Conservation (phyloP, 2,888 invertebrate species). For the Ceramica pisi region DNA sequence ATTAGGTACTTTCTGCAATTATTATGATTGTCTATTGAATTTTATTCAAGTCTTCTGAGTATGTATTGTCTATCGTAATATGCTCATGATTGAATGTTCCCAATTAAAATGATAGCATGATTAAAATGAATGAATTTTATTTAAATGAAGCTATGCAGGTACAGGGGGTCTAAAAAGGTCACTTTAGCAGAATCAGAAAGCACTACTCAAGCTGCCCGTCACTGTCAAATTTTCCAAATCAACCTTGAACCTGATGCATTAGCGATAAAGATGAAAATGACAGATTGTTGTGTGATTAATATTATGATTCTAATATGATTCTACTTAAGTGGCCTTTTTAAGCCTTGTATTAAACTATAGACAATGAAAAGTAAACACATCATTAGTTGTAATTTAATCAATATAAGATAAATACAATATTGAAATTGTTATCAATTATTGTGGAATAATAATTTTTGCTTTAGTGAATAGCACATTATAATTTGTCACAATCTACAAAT, state of each 20-base stretch:
- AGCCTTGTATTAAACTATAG: conserved; percentile 3
- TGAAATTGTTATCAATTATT: conserved; percentile 15
- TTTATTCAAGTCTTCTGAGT: neutral
- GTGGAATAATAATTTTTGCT: conserved; percentile 7
- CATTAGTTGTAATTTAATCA: conserved; percentile 16
- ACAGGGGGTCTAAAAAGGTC: no score
- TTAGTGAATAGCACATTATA: conserved; percentile 1
- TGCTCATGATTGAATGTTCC: neutral
- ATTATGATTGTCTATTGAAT: neutral
- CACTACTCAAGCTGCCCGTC: no score
- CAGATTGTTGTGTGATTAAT: no score
- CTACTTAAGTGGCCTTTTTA: no score
- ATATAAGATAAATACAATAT: neutral
- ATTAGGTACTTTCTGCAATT: neutral
- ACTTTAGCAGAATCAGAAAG: no score
- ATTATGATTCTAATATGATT: no score
- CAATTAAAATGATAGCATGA: conserved; percentile 63
- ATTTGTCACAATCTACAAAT: neutral
- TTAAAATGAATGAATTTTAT: conserved; percentile 38
- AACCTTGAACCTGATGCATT: no score
- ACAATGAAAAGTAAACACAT: conserved; percentile 10
- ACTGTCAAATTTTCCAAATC: no score
- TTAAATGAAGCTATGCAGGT: neutral
- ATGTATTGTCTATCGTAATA: conserved; percentile 1
- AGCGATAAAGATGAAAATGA: no score